These are phyloP conservation scores for Leptinotarsa tumamoca DNA, from an alignment of 2,888 invertebrate species.

Conservation along the genomic window DNA sequence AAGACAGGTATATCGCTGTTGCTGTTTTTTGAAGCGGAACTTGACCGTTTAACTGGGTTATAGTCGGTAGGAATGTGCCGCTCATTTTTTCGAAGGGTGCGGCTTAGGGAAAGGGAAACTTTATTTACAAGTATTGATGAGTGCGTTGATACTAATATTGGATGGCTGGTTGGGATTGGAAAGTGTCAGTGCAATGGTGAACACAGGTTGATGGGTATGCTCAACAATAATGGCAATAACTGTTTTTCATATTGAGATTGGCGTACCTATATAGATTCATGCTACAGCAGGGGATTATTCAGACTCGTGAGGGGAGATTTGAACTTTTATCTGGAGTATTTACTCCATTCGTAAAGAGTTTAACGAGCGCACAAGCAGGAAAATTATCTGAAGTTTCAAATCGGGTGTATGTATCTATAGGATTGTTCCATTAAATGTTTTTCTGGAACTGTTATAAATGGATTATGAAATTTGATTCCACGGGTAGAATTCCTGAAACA, in stretches of 20 bases:
- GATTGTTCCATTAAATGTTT: too few species aligned
- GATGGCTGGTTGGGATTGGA: slow-evolving; percentile 21
- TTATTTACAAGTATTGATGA: slow-evolving; percentile 22
- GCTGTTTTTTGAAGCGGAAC: slow-evolving; percentile 46
- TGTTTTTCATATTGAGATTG: not conserved
- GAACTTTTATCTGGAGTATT: too few species aligned
- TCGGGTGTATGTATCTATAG: not conserved
- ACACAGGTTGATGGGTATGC: not conserved
- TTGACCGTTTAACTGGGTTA: slow-evolving; percentile 40
- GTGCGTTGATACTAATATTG: slow-evolving; percentile 21
- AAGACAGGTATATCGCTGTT: slow-evolving; percentile 43
- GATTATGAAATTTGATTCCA: too few species aligned
- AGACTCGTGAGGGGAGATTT: too few species aligned
- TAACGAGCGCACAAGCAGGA: slow-evolving; percentile 1
- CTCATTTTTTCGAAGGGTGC: slow-evolving; percentile 33
- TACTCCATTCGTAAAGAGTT: not conserved
- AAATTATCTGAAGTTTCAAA: not conserved
- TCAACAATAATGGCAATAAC: slow-evolving; percentile 2
- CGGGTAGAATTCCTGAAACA: too few species aligned
- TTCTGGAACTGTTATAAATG: too few species aligned
- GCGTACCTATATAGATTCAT: too few species aligned
- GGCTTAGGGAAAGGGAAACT: slow-evolving; percentile 41
- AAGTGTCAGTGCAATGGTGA: slow-evolving; percentile 17
- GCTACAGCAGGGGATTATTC: too few species aligned
- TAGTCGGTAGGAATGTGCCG: slow-evolving; percentile 36